Base-by-base conservation (phyloP, 2,888 invertebrate species). In the Parochlus steinenii region DNA sequence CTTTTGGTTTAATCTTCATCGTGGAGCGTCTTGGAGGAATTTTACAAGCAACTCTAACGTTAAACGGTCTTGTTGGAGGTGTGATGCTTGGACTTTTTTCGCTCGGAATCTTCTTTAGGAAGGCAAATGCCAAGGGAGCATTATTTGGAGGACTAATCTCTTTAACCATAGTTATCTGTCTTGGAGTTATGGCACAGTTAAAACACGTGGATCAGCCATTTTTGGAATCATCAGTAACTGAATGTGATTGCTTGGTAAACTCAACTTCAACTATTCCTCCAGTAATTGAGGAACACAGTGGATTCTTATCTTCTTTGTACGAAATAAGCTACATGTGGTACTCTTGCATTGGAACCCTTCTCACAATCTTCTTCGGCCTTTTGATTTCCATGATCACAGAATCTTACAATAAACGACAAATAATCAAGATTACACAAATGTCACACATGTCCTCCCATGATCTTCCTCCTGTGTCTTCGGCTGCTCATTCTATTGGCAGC, bases 251-350 rank as follows among this genome's bases (percentile, higher is more conserved):
- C 31, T 47, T 43, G 38, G 48, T 53, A 17, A 45, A 44, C 36
- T 25, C 17, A 11, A 40, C 40, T 10, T 28, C 26, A 18, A n/a
- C 47, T 3, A 52, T 54, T 16, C 32, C 19, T 2, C 22, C 34
- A 25, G 38, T 14, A n/a, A 20, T n/a, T 10, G 15, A 14, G 15
- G 20, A 27, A 7, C 23, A 20, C 17, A 16, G 15, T 7, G 17
- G 30, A 4, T 24, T 22, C 11, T 30, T 22, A 7, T 5, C 54
- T 48, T 58, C 65, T 52, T 53, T 85, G 39, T 85, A 78, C 53
- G 67, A 72, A n/a, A 61, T 86, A 34, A 83, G 83, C 19, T 90
- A 89, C 54, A 68, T 90, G 49, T 90, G 87, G 87, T 90, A 87
- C 58, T 82, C 86, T 6, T 73, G 74, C 35, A 69, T 87, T 38